Conservation (phyloP, 2,113 vertebrate species). For the Eonycteris spelaea region DNA sequence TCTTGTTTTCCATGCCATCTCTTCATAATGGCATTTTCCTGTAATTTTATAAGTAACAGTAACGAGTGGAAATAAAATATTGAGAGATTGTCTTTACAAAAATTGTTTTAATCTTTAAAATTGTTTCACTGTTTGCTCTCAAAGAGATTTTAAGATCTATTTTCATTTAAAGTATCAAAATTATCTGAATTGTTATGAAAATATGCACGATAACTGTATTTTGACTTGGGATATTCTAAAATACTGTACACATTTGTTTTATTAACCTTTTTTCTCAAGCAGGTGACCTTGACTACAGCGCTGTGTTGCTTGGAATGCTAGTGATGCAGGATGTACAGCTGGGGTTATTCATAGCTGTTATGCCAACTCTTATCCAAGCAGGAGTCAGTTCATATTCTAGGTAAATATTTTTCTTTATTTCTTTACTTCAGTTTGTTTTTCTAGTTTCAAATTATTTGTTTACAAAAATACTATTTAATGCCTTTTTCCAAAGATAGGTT, state of each 20-base stretch:
- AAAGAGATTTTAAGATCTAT: neutral
- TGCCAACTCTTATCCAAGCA: conserved; percentile 95
- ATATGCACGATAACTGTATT: neutral
- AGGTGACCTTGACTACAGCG: conserved; percentile 96
- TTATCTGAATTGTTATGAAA: neutral
- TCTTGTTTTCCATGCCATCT: neutral
- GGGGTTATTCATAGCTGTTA: conserved; percentile 93
- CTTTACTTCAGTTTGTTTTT: neutral
- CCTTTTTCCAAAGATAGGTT: neutral
- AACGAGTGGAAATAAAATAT: neutral
- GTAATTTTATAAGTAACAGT: neutral
- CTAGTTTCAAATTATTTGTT: neutral
- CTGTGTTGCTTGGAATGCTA: conserved; percentile 94
- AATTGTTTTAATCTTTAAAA: neutral
- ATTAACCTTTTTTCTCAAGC: neutral
- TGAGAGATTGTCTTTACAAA: neutral
- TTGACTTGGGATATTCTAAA: neutral
- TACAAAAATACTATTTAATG: accelerated
- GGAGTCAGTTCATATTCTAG: conserved; percentile 86
- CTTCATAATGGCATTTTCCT: neutral
- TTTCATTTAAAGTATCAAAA: neutral
- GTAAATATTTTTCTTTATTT: conserved; percentile 69
- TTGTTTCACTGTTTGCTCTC: neutral
- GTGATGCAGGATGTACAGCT: conserved; percentile 98
- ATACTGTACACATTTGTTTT: neutral